A percentile compares a stretch with the other conserved stretches of the same genome.
These are phyloP conservation scores for Siphlonurus alternatus DNA, from an alignment of 2,888 invertebrate species.

Conservation along the genomic window DNA sequence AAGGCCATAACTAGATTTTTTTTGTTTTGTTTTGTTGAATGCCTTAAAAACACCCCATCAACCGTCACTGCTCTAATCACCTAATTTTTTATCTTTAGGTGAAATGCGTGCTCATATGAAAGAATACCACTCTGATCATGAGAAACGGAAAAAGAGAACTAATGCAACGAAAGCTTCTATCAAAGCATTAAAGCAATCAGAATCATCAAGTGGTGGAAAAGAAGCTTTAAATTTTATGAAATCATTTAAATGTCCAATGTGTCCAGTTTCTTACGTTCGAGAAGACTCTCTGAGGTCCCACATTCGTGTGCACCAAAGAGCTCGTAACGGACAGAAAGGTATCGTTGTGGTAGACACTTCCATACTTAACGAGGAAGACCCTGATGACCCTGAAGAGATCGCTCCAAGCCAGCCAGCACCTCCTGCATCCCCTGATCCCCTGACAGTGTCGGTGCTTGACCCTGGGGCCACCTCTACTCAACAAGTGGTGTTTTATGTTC, in stretches of 20 bases:
- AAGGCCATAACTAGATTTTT: too few relatives aligned
- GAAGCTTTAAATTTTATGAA: neutral
- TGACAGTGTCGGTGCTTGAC: neutral
- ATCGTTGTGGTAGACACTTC: neutral
- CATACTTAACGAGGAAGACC: neutral
- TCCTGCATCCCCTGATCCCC: neutral
- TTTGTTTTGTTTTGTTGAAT: too few relatives aligned
- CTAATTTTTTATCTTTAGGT: neutral
- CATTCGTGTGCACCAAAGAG: neutral
- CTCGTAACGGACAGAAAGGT: neutral
- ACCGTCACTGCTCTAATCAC: too few relatives aligned
- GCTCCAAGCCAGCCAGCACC: neutral
- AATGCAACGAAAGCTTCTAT: neutral
- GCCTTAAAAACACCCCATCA: too few relatives aligned
- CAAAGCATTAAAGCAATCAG: neutral
- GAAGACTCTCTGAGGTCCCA: constrained; percentile 8
- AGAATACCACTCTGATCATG: neutral
- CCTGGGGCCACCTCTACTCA: neutral
- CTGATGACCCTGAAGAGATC: neutral
- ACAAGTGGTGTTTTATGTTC: neutral
- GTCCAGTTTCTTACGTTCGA: constrained; percentile 5
- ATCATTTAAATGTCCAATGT: constrained; percentile 1
- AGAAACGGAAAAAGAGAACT: neutral
- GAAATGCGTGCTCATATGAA: neutral
- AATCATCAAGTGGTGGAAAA: neutral